These are phyloP conservation scores for Drosophila koepferae DNA, from an alignment of 2,888 invertebrate species.

Conservation along the genomic window DNA sequence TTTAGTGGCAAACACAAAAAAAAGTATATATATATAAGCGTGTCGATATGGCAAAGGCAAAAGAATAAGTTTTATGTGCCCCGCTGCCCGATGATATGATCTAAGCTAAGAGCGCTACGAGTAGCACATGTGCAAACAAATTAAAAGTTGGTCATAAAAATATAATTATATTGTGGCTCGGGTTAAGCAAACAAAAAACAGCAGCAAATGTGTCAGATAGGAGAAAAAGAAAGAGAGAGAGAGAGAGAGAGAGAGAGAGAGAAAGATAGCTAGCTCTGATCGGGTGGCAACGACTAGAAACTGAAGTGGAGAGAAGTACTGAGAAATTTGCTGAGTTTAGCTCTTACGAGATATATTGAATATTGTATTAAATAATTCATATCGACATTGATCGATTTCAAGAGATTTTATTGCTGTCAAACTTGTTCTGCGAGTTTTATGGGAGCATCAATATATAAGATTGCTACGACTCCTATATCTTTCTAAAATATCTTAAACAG, in stretches of 20 bases:
- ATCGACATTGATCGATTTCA: neutral
- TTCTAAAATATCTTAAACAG: too few species aligned
- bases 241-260: neutral
- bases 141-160: conserved; percentile 80
- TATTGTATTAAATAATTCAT: neutral
- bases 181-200: conserved; percentile 49
- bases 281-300: neutral
- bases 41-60: conserved; percentile 44
- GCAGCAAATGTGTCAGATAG: conserved; percentile 6
- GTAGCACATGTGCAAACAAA: conserved; percentile 75
- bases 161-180: conserved; percentile 70
- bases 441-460: too few species aligned
- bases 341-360: neutral
- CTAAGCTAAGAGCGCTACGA: conserved; percentile 2
- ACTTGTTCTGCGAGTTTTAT: too few species aligned
- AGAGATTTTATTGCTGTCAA: neutral
- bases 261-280: neutral
- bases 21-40: conserved; percentile 36
- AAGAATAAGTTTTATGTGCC: conserved; percentile 19
- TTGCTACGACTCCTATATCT: too few species aligned
- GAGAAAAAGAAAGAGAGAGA: neutral
- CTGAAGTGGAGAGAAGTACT: too few species aligned
- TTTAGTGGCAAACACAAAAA: conserved; percentile 22
- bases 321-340: neutral
- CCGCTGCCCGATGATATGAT: neutral